Evolutionary conservation across 2,888 invertebrate species (phyloP).

Genomic region (Chromoteleia sp.): DNA sequence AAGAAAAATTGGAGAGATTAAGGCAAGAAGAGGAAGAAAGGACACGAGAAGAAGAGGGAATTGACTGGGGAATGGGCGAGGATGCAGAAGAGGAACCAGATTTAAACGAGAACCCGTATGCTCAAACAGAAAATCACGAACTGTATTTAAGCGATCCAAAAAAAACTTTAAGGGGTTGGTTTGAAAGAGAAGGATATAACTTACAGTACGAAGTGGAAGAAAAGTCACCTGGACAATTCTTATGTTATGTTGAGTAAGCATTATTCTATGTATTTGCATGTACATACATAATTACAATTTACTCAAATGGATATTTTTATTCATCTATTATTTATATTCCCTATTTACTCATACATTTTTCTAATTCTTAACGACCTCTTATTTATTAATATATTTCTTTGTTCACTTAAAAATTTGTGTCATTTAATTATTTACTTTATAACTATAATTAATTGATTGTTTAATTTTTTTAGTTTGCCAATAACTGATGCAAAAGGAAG

Average conservation of each 20-base stretch:
- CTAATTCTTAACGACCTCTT: too few relatives aligned
- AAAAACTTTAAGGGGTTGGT: conserved; percentile 96
- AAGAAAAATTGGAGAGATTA: conserved; percentile 84
- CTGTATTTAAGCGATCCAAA: conserved; percentile 97
- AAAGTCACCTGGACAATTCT: conserved; percentile 93
- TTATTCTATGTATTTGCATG: too few relatives aligned
- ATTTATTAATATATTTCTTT: too few relatives aligned
- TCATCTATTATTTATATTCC: too few relatives aligned
- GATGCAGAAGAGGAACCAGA: conserved; percentile 95
- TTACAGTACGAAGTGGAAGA: conserved; percentile 95
- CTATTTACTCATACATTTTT: too few relatives aligned
- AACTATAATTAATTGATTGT: not conserved
- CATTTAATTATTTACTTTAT: not conserved
- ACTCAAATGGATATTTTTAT: too few relatives aligned
- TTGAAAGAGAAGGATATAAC: conserved; percentile 95
- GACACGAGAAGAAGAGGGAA: conserved; percentile 87
- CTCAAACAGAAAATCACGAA: conserved; percentile 93
- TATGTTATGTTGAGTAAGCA: conserved; percentile 89
- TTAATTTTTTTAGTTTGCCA: conserved; percentile 87
- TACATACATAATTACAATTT: too few relatives aligned
- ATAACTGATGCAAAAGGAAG: conserved; percentile 91
- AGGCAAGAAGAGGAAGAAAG: conserved; percentile 85
- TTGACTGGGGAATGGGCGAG: conserved; percentile 98
- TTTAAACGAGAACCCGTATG: conserved; percentile 93
- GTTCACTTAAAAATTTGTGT: too few relatives aligned